Evolutionary conservation across 2,888 invertebrate genomes (phyloP).

Genomic region (Belgica antarctica): DNA sequence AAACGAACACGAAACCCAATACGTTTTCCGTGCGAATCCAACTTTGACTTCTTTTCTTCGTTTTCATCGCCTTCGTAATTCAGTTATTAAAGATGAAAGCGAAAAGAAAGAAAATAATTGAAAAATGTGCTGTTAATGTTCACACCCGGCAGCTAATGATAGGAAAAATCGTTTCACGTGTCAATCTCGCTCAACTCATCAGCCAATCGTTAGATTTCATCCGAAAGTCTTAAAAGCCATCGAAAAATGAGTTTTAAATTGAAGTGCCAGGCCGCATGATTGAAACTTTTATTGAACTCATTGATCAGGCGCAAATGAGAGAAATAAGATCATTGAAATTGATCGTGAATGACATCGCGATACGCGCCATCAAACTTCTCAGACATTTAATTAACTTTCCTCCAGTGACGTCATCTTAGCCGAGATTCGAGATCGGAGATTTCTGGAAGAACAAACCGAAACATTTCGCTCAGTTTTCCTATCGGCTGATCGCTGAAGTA

Average conservation of each 20-base stretch:
- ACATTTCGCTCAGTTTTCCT: background rate
- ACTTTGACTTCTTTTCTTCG: background rate
- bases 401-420: background rate
- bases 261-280: background rate
- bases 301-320: background rate
- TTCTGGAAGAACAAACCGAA: background rate
- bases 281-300: conserved; percentile 4
- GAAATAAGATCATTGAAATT: conserved; percentile 5
- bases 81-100: conserved; percentile 10
- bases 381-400: conserved; percentile 4
- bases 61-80: conserved; percentile 3
- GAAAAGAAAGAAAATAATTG: background rate
- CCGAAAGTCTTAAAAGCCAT: conserved; percentile 4
- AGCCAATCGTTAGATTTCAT: conserved; percentile 3
- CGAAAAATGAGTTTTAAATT: conserved; percentile 22
- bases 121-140: background rate
- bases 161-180: background rate
- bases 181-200: background rate
- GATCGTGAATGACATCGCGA: conserved; percentile 6
- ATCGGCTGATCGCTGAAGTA: background rate
- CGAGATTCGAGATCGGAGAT: background rate
- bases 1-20: background rate
- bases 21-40: background rate
- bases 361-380: background rate
- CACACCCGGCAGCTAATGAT: conserved; percentile 3